Base-by-base conservation (phyloP, 2,113 vertebrate species). In the Vireo altiloquus region DNA sequence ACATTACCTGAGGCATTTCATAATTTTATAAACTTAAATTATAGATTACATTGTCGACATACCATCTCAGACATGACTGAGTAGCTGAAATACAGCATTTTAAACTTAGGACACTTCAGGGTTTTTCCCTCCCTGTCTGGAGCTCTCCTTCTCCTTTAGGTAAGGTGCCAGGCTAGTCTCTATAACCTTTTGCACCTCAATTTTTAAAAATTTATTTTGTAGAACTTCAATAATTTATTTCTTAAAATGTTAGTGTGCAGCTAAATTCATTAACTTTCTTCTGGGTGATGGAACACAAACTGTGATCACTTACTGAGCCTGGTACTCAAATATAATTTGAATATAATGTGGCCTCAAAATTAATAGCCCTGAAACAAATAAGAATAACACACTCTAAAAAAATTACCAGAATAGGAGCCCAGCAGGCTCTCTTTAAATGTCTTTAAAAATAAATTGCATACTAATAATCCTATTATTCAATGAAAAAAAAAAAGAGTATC, bases 381-480 rank as follows among this genome's bases (percentile, higher is more conserved):
- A 49, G 68, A 82, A 76, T 83, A 86, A 92, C 72, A 86, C 71
- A 75, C 76, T 61, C 57, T 33, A 63, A 93, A 63, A 75, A 84
- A 92, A 84, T 91, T 63, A 70, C 30, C 47, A 77, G 59, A 92
- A 63, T 66, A 79, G 12, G 30, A 86, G 14, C 60, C 63, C 89
- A 96, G 80, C 84, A 65, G 49, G 90, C 37, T 94, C 52, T 39
- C 53, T 91, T 91, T 49, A 94, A 96, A 91, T 56, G 19, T 50
- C 82, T 63, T 89, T 72, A 54, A 46, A 81, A 85, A 84, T 52
- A 90, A 92, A 92, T 78, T 65, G 49, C 76, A 82, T 89, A 60
- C 47, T 92, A 97, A 97, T 96, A 95, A 90, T 68, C 56, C 59
- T 90, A 92, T 96, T 93, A 92, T 93, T 96, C 93, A 95, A 60